Percentiles rank a stretch among this genome's conserved stretches.
Evolutionary conservation across 2,113 vertebrate species (phyloP).

Genomic region (Piliocolobus tephrosceles): DNA sequence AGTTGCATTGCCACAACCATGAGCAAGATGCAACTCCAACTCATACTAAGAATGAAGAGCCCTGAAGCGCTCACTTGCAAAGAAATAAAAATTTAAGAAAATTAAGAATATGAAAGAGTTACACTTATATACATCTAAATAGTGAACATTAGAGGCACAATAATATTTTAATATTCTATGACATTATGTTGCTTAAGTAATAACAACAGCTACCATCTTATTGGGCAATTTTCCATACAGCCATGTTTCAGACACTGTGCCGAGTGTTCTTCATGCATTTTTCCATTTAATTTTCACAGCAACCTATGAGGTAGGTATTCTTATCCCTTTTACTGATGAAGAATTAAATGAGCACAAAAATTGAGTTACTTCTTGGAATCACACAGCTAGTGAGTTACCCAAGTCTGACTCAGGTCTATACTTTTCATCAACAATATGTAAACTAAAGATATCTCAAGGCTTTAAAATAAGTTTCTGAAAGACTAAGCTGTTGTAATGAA

Average conservation of each 20-base stretch:
- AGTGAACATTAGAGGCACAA: background rate
- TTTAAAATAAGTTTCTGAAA: conserved; percentile 34
- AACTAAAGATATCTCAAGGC: background rate
- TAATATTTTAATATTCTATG: background rate
- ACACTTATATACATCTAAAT: background rate
- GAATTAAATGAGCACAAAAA: background rate
- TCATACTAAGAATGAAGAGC: background rate
- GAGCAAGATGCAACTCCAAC: background rate
- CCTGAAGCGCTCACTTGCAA: background rate
- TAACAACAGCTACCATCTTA: background rate
- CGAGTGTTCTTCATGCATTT: background rate
- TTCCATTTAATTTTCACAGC: background rate
- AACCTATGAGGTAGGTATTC: background rate
- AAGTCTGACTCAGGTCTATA: background rate
- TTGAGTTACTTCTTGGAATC: background rate
- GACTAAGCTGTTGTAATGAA: background rate
- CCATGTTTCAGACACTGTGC: background rate
- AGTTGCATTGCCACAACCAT: background rate
- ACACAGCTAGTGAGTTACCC: background rate
- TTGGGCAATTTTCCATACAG: background rate
- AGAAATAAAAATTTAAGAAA: conserved; percentile 17
- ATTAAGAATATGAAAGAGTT: background rate
- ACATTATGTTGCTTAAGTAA: background rate
- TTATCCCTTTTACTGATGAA: background rate
- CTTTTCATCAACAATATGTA: background rate